These are phyloP conservation scores for Bombus pyrosoma DNA, from an alignment of 1,140 invertebrate genomes.

Conservation along the genomic window DNA sequence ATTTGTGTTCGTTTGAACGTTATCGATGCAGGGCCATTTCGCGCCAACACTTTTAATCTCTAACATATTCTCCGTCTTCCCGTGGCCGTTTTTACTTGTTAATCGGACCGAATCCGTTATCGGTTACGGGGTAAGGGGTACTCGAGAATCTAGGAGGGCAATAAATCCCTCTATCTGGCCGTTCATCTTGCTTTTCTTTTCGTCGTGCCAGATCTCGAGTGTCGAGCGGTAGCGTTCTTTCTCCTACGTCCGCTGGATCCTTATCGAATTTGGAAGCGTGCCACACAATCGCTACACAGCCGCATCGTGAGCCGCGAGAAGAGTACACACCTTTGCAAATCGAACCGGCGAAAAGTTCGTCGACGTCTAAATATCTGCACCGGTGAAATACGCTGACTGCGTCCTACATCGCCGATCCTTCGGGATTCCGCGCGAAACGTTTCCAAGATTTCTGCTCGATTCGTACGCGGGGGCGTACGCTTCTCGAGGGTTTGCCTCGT, in stretches of 20 bases:
- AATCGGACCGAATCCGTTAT: slow-evolving; percentile 47
- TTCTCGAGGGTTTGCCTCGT: not conserved
- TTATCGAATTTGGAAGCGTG: slow-evolving; percentile 60
- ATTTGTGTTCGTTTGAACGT: not conserved
- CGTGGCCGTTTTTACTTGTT: slow-evolving; percentile 15
- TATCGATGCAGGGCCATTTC: slow-evolving; percentile 16
- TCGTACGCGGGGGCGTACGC: not conserved
- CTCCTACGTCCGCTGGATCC: slow-evolving; percentile 30
- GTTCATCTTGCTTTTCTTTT: slow-evolving; percentile 51
- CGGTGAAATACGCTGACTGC: slow-evolving; percentile 35
- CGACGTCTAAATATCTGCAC: slow-evolving; percentile 38
- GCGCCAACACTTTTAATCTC: slow-evolving; percentile 12
- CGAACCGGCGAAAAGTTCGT: slow-evolving; percentile 34
- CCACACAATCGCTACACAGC: slow-evolving; percentile 35
- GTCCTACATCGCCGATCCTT: not conserved
- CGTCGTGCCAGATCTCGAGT: slow-evolving; percentile 3
- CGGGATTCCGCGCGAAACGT: not conserved
- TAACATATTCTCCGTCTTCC: slow-evolving; percentile 5
- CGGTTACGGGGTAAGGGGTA: not conserved
- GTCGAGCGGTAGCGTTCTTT: not conserved
- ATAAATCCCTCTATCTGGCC: slow-evolving; percentile 56
- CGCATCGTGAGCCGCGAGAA: slow-evolving; percentile 15
- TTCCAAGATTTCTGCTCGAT: slow-evolving; percentile 24
- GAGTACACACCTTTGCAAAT: slow-evolving; percentile 49
- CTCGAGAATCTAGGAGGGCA: slow-evolving; percentile 24